phyloP scores from a whole-genome alignment of 1,140 invertebrate genomes.

The Trichonephila inaurata region DNA sequence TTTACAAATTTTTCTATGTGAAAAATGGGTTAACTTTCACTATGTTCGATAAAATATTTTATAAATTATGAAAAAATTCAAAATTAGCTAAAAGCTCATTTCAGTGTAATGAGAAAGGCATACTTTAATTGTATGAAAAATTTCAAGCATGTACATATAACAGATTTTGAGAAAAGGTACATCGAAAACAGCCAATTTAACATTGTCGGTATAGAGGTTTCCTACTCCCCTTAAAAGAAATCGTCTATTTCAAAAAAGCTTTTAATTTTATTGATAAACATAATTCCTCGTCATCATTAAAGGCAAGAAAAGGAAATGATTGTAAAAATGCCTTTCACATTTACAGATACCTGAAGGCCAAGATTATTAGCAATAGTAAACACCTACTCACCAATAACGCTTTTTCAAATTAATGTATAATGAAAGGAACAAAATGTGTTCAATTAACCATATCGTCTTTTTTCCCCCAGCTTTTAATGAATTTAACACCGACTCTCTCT shows the following conservation, averaged over 20 bases:
- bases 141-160: no score
- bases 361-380: background rate
- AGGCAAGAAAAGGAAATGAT: background rate
- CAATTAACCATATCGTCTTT: constrained; percentile 21
- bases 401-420: background rate
- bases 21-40: no score
- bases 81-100: no score
- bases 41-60: no score
- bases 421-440: background rate
- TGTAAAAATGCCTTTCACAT: background rate
- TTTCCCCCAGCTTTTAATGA: background rate
- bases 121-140: no score
- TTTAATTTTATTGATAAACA: background rate
- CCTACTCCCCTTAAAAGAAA: no score
- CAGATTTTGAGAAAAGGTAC: no score
- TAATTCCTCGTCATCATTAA: background rate
- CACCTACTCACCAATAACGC: background rate
- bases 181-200: no score
- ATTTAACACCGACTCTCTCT: constrained; percentile 11
- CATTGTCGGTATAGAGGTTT: no score
- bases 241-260: background rate
- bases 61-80: no score
- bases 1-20: no score
- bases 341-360: background rate
- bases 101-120: no score